Evolutionary conservation across 2,113 vertebrate genomes (phyloP).

Genomic region (Panthera uncia): DNA sequence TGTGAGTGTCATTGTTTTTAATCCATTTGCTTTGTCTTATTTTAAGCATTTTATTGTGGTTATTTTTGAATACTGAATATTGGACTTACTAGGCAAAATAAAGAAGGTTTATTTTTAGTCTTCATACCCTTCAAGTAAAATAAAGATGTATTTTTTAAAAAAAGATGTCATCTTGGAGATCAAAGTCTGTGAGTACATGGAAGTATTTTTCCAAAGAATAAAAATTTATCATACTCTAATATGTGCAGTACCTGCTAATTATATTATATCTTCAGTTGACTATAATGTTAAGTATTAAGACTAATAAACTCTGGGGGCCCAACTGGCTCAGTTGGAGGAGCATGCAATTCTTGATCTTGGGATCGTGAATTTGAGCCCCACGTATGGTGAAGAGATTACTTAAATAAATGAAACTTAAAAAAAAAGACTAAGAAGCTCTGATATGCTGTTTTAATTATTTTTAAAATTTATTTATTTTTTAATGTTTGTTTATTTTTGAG

Average conservation of each 20-base stretch:
- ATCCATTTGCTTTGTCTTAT: background rate
- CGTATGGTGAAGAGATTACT: background rate
- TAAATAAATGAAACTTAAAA: slow-evolving; percentile 54
- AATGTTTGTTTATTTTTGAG: too few species aligned
- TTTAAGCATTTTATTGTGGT: background rate
- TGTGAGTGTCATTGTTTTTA: background rate
- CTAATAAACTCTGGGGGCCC: background rate
- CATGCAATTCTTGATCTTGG: background rate
- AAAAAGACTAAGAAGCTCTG: slow-evolving; percentile 37
- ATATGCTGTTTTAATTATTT: slow-evolving; percentile 58
- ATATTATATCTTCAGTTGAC: slow-evolving; percentile 67
- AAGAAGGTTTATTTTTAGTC: background rate
- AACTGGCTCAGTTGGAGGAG: background rate
- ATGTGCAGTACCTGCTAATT: slow-evolving; percentile 51
- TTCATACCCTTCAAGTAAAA: slow-evolving; percentile 28
- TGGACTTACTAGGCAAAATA: slow-evolving; percentile 17
- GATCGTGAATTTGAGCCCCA: background rate
- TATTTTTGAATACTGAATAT: background rate
- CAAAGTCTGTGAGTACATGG: background rate
- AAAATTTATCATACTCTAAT: slow-evolving; percentile 49
- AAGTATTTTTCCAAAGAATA: background rate
- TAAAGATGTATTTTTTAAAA: slow-evolving; percentile 29
- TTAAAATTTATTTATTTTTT: too few species aligned
- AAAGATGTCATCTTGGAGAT: slow-evolving; percentile 34
- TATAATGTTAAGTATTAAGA: slow-evolving; percentile 67